Evolutionary conservation across 1,140 invertebrate species (phyloP).

Genomic region (Saccostrea echinata): DNA sequence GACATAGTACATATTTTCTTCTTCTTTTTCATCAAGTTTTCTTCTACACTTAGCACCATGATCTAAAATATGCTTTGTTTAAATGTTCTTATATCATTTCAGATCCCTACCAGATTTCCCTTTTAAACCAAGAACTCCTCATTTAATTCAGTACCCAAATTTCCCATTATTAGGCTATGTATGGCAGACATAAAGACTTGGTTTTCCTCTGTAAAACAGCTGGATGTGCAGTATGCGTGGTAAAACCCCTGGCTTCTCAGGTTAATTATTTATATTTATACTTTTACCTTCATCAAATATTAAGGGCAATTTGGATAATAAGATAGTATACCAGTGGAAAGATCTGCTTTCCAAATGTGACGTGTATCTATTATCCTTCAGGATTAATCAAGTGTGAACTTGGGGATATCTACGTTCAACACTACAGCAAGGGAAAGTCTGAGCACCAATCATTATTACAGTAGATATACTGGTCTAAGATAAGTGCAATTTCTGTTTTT

Average conservation of each 20-base stretch:
- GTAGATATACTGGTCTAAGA: neutral
- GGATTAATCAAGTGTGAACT: slow-evolving; percentile 34
- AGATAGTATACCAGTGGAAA: neutral
- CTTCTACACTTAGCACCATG: neutral
- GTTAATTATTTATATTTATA: slow-evolving; percentile 37
- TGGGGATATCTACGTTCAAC: neutral
- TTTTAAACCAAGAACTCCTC: neutral
- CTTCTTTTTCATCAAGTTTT: neutral
- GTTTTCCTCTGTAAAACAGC: neutral
- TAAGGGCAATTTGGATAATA: slow-evolving; percentile 35
- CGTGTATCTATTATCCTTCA: slow-evolving; percentile 3
- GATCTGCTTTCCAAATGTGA: neutral
- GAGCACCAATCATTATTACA: neutral
- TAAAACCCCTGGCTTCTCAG: slow-evolving; percentile 4
- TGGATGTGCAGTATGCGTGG: slow-evolving; percentile 9
- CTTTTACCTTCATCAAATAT: slow-evolving; percentile 39
- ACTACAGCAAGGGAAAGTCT: neutral
- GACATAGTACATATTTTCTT: neutral
- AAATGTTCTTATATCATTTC: too few species aligned
- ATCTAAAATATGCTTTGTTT: neutral
- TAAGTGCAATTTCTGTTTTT: neutral
- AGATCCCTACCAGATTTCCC: neutral
- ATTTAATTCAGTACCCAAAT: neutral
- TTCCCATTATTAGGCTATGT: slow-evolving; percentile 15
- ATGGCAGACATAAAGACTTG: neutral